These are phyloP conservation scores for Petrocephalus schoutedeni DNA, from an alignment of 2,797 vertebrate species.

Conservation along the genomic window DNA sequence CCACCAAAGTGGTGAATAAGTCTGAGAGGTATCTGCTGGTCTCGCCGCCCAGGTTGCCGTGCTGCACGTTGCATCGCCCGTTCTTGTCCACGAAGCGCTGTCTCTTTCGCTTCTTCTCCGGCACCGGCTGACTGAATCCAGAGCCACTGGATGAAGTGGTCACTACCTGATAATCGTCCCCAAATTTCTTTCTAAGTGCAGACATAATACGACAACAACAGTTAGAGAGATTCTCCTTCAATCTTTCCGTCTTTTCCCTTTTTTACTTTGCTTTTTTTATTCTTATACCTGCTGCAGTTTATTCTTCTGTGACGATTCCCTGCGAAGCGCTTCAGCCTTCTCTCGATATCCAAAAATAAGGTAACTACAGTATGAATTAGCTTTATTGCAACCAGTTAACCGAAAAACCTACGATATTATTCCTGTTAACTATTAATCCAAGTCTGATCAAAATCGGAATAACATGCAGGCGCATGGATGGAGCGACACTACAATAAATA, in stretches of 20 bases:
- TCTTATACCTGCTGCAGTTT: conserved; percentile 5
- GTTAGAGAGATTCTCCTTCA: conserved; percentile 43
- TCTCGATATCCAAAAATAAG: background rate
- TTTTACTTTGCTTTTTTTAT: background rate
- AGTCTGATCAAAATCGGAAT: background rate
- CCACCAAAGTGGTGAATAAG: conserved; percentile 93
- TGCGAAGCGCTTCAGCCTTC: conserved; percentile 2
- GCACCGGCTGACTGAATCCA: conserved; percentile 76
- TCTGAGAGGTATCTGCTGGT: conserved; percentile 94
- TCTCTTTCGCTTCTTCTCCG: conserved; percentile 81
- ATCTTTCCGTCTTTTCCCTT: background rate
- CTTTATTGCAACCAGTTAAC: background rate
- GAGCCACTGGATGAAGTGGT: conserved; percentile 92
- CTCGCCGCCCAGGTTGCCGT: conserved; percentile 94
- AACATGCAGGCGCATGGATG: background rate
- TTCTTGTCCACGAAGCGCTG: conserved; percentile 98
- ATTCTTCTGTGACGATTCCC: background rate
- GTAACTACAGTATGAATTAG: background rate
- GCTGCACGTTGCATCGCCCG: conserved; percentile 95
- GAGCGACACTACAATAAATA: conserved; percentile 14
- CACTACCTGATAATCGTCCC: conserved; percentile 98
- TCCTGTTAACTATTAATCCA: background rate
- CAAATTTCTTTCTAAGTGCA: conserved; percentile 97
- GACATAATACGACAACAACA: conserved; percentile 81
- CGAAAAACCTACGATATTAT: background rate